Base-by-base conservation (phyloP, 2,888 invertebrate species). In the Dasypogon diadema region DNA sequence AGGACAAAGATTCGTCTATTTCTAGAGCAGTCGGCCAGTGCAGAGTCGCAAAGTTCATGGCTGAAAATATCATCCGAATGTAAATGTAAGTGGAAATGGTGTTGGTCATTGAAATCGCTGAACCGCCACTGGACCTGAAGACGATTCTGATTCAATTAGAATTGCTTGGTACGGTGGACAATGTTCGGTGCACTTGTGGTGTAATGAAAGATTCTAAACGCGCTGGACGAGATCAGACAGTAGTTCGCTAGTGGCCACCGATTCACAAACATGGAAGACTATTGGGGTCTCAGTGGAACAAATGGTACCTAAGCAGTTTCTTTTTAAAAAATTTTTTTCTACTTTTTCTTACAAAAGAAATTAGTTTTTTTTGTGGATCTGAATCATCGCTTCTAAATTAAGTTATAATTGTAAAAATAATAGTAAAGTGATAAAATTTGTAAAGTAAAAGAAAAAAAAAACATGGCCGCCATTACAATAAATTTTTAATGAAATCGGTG, bases 261-360 rank as follows among this genome's bases (percentile, higher is more conserved):
- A 77, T 80, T 81, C 79, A 81, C 78, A 80, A 81, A 81, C 81
- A 83, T 83, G 83, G 83, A 83, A 79, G 82, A 83, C 80, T 81
- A 85, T 84, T 85, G 85, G 85, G 85, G 85, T 82, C 84, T 85
- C 81, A 84, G 83, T 84, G 84, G 82, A 83, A 84, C 83, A 82
- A 84, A 83, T 83, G 85, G 85, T 85, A 85, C 46, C 16, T 73
- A 73, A 54, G n/a, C 18, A 74, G 14, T 51, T 70, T 74, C 68
- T 58, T 60, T 56, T 42, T 58, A 8, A 26, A 63, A 73, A 65
- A 68, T 63, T 58, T 70, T 18, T 74, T n/a, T 75, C 21, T 46
- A 56, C 75, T 75, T 10, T 30, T 30, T 30, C 10, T 10, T 30
- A 10, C 34, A 30, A 30, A 30, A 30, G 34, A n/a, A n/a, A n/a